Evolutionary conservation across 2,797 vertebrate genomes (phyloP), one percentile per base, ranked within the genome.

Genomic region (Pangasius larnaudii): DNA sequence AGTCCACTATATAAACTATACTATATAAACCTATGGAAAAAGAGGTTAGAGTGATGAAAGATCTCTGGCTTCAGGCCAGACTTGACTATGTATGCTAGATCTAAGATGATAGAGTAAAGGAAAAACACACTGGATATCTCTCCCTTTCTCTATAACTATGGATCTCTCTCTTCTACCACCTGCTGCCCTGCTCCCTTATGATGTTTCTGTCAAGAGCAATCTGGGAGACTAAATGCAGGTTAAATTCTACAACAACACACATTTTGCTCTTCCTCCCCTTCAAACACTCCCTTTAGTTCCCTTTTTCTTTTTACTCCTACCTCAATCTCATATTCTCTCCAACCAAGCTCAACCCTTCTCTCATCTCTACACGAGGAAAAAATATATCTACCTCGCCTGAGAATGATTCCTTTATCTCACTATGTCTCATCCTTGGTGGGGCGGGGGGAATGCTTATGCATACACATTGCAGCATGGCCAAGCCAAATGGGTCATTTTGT

Each of bases 1-100:
- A 69, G 67, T 77, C 39, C 42, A 75, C 24, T 49, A 75, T 75
- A n/a, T 77, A 77, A 77, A 9, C 46, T 75, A 11, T 75, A 75
- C 13, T 75, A 16, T 51, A 78, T 22, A 78, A 78, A 49, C 2
- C 49, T 8, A 56, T 56, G 30, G 51, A 56, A 56, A 56, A 56
- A 36, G 18, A 36, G 30, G 30, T 58, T 58, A 79, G 77, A 58
- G 18, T 79, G 77, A 36, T 36, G 19, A 56, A 79, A 33, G 51
- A 79, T 10, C 51, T n/a, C 27, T 75, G 72, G 72, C 24, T 77
- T 77, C 46, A 51, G 27, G 46, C 46, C 46, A 77, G 75, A 56
- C 30, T 10, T 11, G 18, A 58, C 30, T 56, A 79, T 58, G 30
- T 30, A 56, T 58, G n/a, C 51, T 22, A 33, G 56, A 78, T 9